Conservation (phyloP, 2,113 vertebrate species). For the Nibea albiflora region DNA sequence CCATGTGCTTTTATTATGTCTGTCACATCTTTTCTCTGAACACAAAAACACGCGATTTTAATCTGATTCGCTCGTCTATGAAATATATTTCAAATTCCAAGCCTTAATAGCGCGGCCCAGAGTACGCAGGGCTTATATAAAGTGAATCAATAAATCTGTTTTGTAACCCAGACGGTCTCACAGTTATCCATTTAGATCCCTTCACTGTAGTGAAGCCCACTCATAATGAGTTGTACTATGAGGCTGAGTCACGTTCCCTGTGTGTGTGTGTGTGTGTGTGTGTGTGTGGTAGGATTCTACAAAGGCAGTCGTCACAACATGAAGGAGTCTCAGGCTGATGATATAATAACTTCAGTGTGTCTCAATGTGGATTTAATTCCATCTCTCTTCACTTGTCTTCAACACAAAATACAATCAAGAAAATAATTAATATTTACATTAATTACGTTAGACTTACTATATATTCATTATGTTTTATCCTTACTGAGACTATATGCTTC, state of each 20-base stretch:
- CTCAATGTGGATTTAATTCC: slow-evolving; percentile 28
- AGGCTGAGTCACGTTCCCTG: slow-evolving; percentile 54
- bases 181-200: slow-evolving; percentile 48
- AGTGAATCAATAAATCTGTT: slow-evolving; percentile 57
- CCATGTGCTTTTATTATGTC: background rate
- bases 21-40: background rate
- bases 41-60: background rate
- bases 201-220: slow-evolving; percentile 41
- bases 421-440: background rate
- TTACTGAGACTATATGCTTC: background rate
- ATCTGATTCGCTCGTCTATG: slow-evolving; percentile 17
- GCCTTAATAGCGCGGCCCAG: background rate
- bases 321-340: slow-evolving; percentile 24
- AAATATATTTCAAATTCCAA: slow-evolving; percentile 15
- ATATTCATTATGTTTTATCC: background rate
- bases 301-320: slow-evolving; percentile 20
- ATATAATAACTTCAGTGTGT: slow-evolving; percentile 9
- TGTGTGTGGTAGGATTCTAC: background rate
- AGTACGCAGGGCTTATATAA: slow-evolving; percentile 27
- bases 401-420: background rate
- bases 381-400: background rate
- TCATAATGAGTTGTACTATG: slow-evolving; percentile 52
- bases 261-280: slow-evolving; percentile 19
- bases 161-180: slow-evolving; percentile 48
- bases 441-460: too few species aligned